phyloP scores from a whole-genome alignment of 2,888 invertebrate genomes.

The Hemithea aestivaria region DNA sequence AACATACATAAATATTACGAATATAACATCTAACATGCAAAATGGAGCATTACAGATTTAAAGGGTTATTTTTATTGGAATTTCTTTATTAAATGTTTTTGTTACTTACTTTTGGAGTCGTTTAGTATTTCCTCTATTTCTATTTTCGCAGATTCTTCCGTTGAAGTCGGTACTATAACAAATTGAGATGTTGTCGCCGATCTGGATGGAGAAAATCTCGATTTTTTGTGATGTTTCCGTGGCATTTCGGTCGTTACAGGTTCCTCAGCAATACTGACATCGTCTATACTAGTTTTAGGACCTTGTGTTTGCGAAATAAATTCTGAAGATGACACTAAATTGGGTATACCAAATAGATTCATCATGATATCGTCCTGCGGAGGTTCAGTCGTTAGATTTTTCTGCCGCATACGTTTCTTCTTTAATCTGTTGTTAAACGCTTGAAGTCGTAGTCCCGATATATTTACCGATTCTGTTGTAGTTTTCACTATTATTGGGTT shows the following conservation, averaged over 20 bases:
- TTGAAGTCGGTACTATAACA: slow-evolving; percentile 32
- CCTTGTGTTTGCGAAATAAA: slow-evolving; percentile 55
- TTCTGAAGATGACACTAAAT: slow-evolving; percentile 64
- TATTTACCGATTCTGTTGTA: slow-evolving; percentile 38
- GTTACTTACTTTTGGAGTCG: slow-evolving; percentile 72
- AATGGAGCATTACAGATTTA: no score
- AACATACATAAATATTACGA: no score
- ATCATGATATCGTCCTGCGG: slow-evolving; percentile 52
- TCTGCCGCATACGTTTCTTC: slow-evolving; percentile 59
- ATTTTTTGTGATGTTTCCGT: slow-evolving; percentile 28
- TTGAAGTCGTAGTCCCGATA: slow-evolving; percentile 50
- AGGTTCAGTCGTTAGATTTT: slow-evolving; percentile 55
- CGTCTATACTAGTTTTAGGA: slow-evolving; percentile 36
- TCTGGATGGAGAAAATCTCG: slow-evolving; percentile 23
- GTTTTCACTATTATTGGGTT: slow-evolving; percentile 34
- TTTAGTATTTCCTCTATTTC: slow-evolving; percentile 84
- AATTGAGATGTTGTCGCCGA: slow-evolving; percentile 29
- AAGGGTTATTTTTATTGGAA: no score
- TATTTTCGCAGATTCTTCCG: slow-evolving; percentile 74
- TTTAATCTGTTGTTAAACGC: slow-evolving; percentile 57
- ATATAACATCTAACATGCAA: no score
- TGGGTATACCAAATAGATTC: slow-evolving; percentile 54
- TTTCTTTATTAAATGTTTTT: not conserved
- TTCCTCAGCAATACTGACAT: slow-evolving; percentile 50
- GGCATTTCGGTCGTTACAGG: slow-evolving; percentile 50